phyloP scores from a whole-genome alignment of 2,888 invertebrate genomes.

The Andricus curvator region DNA sequence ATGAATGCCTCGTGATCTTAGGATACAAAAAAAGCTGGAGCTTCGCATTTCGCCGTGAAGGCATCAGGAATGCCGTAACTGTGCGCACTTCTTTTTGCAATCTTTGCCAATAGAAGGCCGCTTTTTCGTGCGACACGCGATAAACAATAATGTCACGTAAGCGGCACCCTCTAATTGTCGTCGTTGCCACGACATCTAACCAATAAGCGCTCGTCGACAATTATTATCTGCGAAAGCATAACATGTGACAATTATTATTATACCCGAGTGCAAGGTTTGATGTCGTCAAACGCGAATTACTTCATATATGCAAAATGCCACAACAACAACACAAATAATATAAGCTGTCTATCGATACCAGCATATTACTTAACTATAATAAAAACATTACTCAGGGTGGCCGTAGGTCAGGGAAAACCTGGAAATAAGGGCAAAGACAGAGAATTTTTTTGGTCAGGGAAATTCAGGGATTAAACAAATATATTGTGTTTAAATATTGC shows the following conservation, averaged over 20 bases:
- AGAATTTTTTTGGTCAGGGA: no score
- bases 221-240: slow-evolving; percentile 42
- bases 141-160: slow-evolving; percentile 57
- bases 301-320: no score
- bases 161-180: slow-evolving; percentile 50
- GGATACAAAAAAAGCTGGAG: not conserved
- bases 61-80: not conserved
- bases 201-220: slow-evolving; percentile 32
- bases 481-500: no score
- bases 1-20: slow-evolving; percentile 10
- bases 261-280: not conserved
- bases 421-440: no score
- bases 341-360: no score
- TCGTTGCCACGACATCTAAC: slow-evolving; percentile 21
- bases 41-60: not conserved
- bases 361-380: no score
- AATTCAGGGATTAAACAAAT: no score
- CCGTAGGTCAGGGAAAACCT: no score
- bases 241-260: slow-evolving; percentile 21
- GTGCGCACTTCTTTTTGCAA: slow-evolving; percentile 10
- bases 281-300: not conserved
- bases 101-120: slow-evolving; percentile 38
- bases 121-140: slow-evolving; percentile 61
- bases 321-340: no score
- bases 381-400: no score